A percentile compares a stretch with the other conserved stretches of the same genome.
Evolutionary conservation across 2,113 vertebrate genomes (phyloP).

Genomic region (Aptenodytes forsteri): DNA sequence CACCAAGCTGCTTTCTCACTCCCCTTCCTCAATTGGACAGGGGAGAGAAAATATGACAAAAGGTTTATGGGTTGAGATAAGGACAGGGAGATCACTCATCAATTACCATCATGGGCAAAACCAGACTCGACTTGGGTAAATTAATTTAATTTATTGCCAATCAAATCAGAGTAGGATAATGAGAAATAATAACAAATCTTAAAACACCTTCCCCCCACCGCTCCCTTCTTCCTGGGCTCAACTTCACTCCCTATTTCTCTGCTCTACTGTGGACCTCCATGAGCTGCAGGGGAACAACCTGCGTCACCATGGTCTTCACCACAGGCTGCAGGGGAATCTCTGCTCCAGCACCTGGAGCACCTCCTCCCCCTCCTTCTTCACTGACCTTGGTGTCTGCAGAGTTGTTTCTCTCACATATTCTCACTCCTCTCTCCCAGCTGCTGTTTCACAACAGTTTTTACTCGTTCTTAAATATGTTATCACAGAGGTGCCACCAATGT

Average conservation of each 20-base stretch:
- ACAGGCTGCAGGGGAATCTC: not conserved
- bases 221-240: not conserved
- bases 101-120: rapidly evolving
- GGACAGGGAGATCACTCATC: not conserved
- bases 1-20: not conserved
- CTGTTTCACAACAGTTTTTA: not conserved
- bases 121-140: not conserved
- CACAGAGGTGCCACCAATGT: rapidly evolving
- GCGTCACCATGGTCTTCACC: not conserved
- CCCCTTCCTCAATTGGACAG: not conserved
- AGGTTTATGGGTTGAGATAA: rapidly evolving
- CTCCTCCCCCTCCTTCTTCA: not conserved
- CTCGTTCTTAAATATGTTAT: not conserved
- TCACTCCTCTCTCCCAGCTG: not conserved
- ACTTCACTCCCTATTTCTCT: not conserved
- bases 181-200: not conserved
- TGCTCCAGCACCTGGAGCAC: not conserved
- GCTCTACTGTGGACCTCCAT: not conserved
- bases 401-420: not conserved
- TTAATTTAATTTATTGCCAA: not conserved
- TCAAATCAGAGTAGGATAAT: not conserved
- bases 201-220: not conserved
- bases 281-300: not conserved
- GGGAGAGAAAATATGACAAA: not conserved
- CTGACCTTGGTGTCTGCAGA: not conserved